Evolutionary conservation across 2,797 vertebrate species (phyloP).

Genomic region (Scarus forsteni): DNA sequence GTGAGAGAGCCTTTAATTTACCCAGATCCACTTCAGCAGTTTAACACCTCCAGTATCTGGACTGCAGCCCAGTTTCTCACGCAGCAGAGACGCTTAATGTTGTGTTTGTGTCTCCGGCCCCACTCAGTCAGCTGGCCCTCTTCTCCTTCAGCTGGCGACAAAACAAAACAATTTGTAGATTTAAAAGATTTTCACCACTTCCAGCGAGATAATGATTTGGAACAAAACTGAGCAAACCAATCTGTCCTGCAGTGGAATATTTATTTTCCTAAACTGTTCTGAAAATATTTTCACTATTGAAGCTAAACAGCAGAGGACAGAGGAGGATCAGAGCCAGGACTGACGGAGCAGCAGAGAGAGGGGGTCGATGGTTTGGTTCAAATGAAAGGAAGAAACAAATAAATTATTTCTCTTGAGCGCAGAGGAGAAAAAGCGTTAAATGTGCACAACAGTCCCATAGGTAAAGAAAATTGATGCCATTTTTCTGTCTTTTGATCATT

Average conservation of each 20-base stretch:
- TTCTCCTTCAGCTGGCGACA: constrained; percentile 35
- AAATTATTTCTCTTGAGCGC: too few species aligned
- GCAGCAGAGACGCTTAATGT: constrained; percentile 25
- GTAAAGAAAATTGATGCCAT: too few species aligned
- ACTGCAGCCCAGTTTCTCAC: neutral
- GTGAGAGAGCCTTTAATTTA: neutral
- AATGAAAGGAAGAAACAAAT: too few species aligned
- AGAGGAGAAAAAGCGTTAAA: too few species aligned
- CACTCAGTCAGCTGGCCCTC: constrained; percentile 35
- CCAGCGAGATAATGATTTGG: constrained; percentile 66
- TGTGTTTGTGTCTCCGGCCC: constrained; percentile 36
- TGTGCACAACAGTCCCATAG: too few species aligned
- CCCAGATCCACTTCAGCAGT: neutral
- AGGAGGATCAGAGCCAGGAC: too few species aligned
- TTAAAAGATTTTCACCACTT: constrained; percentile 55
- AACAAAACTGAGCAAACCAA: constrained; percentile 47
- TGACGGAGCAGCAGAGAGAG: too few species aligned
- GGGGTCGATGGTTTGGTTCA: too few species aligned
- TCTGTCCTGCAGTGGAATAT: constrained; percentile 42
- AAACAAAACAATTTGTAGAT: constrained; percentile 50
- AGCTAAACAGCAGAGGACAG: constrained; percentile 1
- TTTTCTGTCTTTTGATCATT: too few species aligned
- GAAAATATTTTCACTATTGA: constrained; percentile 28
- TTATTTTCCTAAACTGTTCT: constrained; percentile 37
- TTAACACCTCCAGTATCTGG: neutral